Evolutionary conservation across 2,797 vertebrate genomes (phyloP).

Genomic region (Podargus strigoides): DNA sequence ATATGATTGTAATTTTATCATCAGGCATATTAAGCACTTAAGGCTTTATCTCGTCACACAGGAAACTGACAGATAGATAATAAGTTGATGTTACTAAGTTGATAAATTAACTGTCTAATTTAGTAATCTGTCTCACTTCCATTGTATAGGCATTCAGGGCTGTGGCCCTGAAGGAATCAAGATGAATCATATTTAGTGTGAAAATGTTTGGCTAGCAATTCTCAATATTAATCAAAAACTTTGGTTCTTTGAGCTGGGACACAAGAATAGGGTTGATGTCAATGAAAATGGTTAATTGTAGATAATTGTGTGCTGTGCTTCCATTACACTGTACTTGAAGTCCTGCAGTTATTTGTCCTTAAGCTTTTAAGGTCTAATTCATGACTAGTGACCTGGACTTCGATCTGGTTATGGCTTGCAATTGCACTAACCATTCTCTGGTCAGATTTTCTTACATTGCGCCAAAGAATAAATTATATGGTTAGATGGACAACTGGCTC

Average conservation of each 20-base stretch:
- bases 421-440: not conserved
- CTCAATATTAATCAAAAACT: not conserved
- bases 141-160: not conserved
- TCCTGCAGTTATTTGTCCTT: not conserved
- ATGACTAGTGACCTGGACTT: not conserved
- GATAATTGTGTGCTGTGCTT: not conserved
- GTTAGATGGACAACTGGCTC: not conserved
- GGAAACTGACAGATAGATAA: not conserved
- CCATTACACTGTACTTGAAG: not conserved
- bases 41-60: not conserved
- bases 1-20: not conserved
- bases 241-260: not conserved
- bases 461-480: not conserved
- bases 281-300: not conserved
- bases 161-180: not conserved
- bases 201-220: not conserved
- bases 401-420: not conserved
- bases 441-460: not conserved
- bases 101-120: not conserved
- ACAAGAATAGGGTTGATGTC: not conserved
- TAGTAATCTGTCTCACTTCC: not conserved
- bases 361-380: not conserved
- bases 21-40: not conserved
- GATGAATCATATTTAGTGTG: not conserved
- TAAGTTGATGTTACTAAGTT: not conserved